A percentile compares a stretch with the other conserved stretches of the same genome.
Evolutionary conservation across 2,797 vertebrate species (phyloP).

Genomic region (Tapirus indicus): DNA sequence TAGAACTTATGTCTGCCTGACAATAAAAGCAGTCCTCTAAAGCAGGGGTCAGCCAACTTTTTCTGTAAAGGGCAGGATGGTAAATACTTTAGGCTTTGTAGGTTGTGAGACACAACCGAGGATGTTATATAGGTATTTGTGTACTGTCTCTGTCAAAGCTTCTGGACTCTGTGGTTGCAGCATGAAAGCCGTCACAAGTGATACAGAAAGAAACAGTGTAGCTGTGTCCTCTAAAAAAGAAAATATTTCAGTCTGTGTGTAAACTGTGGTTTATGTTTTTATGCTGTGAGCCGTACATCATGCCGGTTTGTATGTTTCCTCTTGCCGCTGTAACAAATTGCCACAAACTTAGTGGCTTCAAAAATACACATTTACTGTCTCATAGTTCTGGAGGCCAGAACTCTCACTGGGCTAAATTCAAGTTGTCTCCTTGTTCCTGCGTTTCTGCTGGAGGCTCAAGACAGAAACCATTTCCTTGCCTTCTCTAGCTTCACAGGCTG

Average conservation of each 20-base stretch:
- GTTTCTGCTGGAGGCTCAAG: not conserved
- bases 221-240: not conserved
- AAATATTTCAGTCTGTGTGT: not conserved
- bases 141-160: not conserved
- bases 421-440: not conserved
- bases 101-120: not conserved
- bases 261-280: not conserved
- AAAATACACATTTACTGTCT: not conserved
- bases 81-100: not conserved
- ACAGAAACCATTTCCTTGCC: rapidly evolving
- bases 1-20: not conserved
- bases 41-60: not conserved
- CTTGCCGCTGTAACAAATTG: not conserved
- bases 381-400: not conserved
- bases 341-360: not conserved
- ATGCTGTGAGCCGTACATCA: not conserved
- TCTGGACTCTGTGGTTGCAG: not conserved
- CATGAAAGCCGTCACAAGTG: rapidly evolving
- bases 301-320: not conserved
- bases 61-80: not conserved
- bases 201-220: not conserved
- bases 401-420: not conserved
- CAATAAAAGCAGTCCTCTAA: not conserved
- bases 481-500: not conserved
- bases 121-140: not conserved